These are phyloP conservation scores for Proterorhinus semilunaris DNA, from an alignment of 2,113 vertebrate genomes.

Conservation along the genomic window DNA sequence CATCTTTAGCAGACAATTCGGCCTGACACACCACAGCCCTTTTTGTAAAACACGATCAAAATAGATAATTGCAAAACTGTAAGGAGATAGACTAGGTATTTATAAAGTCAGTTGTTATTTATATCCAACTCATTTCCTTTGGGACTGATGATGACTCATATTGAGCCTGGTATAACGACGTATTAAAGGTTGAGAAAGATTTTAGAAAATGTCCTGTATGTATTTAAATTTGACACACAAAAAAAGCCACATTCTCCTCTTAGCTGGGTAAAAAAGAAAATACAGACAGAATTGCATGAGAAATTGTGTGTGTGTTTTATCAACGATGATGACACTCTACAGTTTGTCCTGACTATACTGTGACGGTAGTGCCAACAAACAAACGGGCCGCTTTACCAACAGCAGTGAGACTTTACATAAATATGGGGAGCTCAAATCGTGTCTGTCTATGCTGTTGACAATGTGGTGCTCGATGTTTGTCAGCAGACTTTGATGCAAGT, in stretches of 20 bases:
- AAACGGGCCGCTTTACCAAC: neutral
- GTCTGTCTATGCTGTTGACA: neutral
- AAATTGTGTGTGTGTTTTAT: neutral
- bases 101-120: conserved; percentile 68
- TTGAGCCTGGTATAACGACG: conserved; percentile 40
- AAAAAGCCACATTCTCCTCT: neutral
- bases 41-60: conserved; percentile 55
- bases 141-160: conserved; percentile 66
- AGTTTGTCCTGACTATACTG: neutral
- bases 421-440: neutral
- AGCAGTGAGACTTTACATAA: neutral
- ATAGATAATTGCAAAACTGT: conserved; percentile 49
- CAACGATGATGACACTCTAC: neutral
- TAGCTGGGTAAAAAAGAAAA: neutral
- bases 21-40: conserved; percentile 19
- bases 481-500: neutral
- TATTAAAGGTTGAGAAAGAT: conserved; percentile 49
- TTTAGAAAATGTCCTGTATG: neutral
- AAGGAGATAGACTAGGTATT: conserved; percentile 65
- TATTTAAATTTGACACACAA: neutral
- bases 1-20: neutral
- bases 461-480: neutral
- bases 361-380: neutral
- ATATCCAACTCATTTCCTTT: conserved; percentile 65
- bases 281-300: no score